Base-by-base conservation (phyloP, 2,888 invertebrate genomes). In the Brachynemurus nebulosus region DNA sequence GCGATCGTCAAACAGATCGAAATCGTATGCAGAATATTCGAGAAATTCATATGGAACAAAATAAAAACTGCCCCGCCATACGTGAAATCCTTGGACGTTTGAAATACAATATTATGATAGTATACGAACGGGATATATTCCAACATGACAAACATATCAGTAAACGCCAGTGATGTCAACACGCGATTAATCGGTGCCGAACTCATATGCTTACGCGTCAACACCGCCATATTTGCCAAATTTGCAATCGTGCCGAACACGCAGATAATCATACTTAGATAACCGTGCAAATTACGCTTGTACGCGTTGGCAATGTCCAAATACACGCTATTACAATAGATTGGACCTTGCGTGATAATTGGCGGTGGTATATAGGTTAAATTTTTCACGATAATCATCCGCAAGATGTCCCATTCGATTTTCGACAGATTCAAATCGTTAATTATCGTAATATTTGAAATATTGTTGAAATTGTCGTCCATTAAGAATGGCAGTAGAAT, bases 141-240 rank as follows among this genome's bases (percentile, higher is more conserved):
- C 60, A 90, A 63, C 80, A 93, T 92, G 20, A 92, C 85, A 52
- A 90, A 74, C 64, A 91, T 80, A 61, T 93, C 92, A 2, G 89
- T 85, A 0, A 88, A 82, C 0, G 92, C 91, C 42, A 92, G 63
- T 62, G 82, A 79, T 50, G 86, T 88, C 39, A 92, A 71, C 43
- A 92, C 83, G 34, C 84, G 70, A 64, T 92, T 92, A 53, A 90
- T 90, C 2, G 91, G 88, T 0, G 89, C 82, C 44, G 75, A 72
- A 12, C 80, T 76, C 71, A 90, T 74, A 58, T 86, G 84, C 47
- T 82, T 80, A 41, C 86, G 71, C 9, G 91, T 86, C 50, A 93
- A 68, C 1, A 92, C 89, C 2, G 86, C 80, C 47, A 92, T 82
- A 63, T 91, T 93, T 53, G 91, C 65, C 8, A 85, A 71, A 59